Base-by-base conservation (phyloP, 1,140 invertebrate species). In the Aphis craccivora region DNA sequence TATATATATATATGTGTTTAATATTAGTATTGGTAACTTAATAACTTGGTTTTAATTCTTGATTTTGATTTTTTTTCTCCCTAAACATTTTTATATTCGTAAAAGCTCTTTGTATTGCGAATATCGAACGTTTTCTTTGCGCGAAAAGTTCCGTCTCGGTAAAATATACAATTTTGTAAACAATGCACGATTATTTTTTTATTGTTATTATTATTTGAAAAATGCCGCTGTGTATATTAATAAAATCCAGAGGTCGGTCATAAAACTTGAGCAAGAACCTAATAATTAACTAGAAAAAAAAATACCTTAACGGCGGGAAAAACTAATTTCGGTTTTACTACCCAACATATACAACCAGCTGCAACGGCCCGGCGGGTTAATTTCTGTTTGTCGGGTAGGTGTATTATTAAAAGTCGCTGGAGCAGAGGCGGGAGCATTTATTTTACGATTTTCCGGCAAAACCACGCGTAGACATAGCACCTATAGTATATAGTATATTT, bases 271-370 rank as follows among this genome's bases (percentile, higher is more conserved):
- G 9, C 18, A 20, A 88, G 43, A 37, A 51, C 45, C 45, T 51
- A 51, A 35, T 88, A 88, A 89, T 89, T 53, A 89, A 35, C 48
- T 53, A 48, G 35, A 51, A 53, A 53, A 30, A 51, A 53, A 51
- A 51, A 51, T 35, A 22, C 30, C 45, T 35, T 51, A 51, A 53
- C 48, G 8, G 45, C 87, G 40, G 84, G 48, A 53, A 89, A 84
- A 89, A 23, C 48, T 53, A 89, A 89, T 89, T 89, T 89, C 48
- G 35, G 48, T 89, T 89, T 89, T 89, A 89, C 87, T 53, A 37
- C 48, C 48, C 87, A 37, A 37, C 22, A 53, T 22, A 53, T 22
- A n/a, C 2, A 23, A 23, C 35, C 76, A 37, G 35, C 30, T n/a
- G n/a, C n/a, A n/a, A 37, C 76, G 35, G 35, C 18, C 18, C 35